Conservation (phyloP, 2,888 invertebrate species). For the Oeneis ivallda region DNA sequence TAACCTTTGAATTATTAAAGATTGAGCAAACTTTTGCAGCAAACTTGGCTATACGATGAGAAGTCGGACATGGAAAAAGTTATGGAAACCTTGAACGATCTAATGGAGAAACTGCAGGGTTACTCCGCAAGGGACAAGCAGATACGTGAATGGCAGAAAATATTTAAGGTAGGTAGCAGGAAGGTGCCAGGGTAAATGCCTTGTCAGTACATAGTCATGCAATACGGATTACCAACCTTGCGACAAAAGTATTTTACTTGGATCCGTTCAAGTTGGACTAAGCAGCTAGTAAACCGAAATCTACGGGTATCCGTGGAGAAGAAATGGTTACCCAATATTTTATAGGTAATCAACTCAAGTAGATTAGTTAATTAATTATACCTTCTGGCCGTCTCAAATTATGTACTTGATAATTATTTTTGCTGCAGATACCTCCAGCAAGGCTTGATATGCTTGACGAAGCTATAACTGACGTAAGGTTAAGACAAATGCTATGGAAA, state of each 20-base stretch:
- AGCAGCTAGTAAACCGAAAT: no score
- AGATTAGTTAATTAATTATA: no score
- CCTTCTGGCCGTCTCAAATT: no score
- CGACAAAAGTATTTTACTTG: no score
- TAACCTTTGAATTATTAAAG: not conserved
- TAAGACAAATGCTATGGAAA: slow-evolving; percentile 91
- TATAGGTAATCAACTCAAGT: no score
- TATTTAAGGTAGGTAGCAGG: slow-evolving; percentile 85
- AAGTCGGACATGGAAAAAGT: slow-evolving; percentile 86
- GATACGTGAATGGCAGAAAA: slow-evolving; percentile 90
- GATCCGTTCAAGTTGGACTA: no score
- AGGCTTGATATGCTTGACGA: slow-evolving; percentile 91
- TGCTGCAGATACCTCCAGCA: slow-evolving; percentile 88
- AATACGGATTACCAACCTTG: no score
- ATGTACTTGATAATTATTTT: not conserved
- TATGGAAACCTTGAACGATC: slow-evolving; percentile 82
- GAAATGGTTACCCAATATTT: no score
- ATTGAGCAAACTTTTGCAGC: slow-evolving; percentile 73
- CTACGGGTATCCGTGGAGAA: no score
- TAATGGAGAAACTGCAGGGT: slow-evolving; percentile 83
- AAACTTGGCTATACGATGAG: slow-evolving; percentile 87
- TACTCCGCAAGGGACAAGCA: slow-evolving; percentile 87
- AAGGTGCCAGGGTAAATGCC: no score
- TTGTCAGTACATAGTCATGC: no score
- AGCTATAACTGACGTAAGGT: slow-evolving; percentile 88